These are phyloP conservation scores for Lophotis ruficrista DNA, from an alignment of 2,113 vertebrate species.

Conservation along the genomic window DNA sequence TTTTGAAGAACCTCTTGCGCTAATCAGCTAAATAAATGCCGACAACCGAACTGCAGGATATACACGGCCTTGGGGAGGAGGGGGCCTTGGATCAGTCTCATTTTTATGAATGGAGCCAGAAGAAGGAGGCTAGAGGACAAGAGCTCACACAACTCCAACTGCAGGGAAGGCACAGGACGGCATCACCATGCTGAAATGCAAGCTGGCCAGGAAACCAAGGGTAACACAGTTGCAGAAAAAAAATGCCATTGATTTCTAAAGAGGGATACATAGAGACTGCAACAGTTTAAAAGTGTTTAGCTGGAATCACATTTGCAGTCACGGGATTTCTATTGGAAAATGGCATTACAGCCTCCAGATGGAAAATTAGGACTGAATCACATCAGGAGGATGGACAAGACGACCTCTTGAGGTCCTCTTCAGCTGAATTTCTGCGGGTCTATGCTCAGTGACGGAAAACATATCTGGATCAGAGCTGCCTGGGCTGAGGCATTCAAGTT, in stretches of 20 bases:
- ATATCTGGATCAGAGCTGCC: not conserved
- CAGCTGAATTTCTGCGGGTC: not conserved
- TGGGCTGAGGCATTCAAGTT: not conserved
- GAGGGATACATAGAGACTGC: not conserved
- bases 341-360: not conserved
- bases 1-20: conserved; percentile 4
- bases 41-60: not conserved
- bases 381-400: not conserved
- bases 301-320: conserved; percentile 19
- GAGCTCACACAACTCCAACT: not conserved
- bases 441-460: not conserved
- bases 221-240: not conserved
- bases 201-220: conserved; percentile 1
- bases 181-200: not conserved
- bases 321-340: not conserved
- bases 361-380: not conserved
- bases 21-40: not conserved
- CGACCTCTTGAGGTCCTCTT: conserved; percentile 10
- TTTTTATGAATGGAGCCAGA: conserved; percentile 25
- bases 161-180: not conserved
- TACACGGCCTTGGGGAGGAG: not conserved
- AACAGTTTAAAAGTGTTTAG: conserved; percentile 37
- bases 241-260: not conserved
- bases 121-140: not conserved
- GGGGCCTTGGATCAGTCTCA: not conserved